These are phyloP conservation scores for Pocota personata DNA, from an alignment of 2,888 invertebrate genomes.

Conservation along the genomic window DNA sequence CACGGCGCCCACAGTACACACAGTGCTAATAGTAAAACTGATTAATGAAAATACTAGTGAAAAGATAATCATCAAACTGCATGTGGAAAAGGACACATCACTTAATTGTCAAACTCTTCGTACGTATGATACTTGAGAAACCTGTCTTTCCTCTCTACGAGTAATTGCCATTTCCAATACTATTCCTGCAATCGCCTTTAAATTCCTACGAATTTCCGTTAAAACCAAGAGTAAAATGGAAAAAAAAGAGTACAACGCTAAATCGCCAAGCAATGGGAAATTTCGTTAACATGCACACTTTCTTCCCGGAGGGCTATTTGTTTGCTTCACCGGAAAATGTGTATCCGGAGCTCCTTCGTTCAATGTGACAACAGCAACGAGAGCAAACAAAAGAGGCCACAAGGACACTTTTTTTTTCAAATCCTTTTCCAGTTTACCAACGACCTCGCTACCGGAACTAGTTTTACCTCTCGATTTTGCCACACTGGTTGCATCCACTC, in stretches of 20 bases:
- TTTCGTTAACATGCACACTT: slow-evolving; percentile 48
- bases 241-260: not conserved
- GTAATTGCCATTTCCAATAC: not conserved
- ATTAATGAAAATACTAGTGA: too few species aligned
- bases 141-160: not conserved
- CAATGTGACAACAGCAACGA: slow-evolving; percentile 35
- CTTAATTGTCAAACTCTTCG: not conserved
- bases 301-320: slow-evolving; percentile 53
- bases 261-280: slow-evolving; percentile 38
- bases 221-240: not conserved
- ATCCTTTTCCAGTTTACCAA: slow-evolving; percentile 57
- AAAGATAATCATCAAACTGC: too few species aligned
- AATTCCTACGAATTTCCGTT: not conserved
- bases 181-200: not conserved
- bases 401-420: slow-evolving; percentile 57
- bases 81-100: not conserved
- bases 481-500: slow-evolving; percentile 29
- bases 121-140: not conserved
- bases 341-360: slow-evolving; percentile 36
- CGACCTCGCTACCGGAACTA: slow-evolving; percentile 59
- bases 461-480: slow-evolving; percentile 21
- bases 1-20: too few species aligned
- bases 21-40: too few species aligned
- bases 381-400: slow-evolving; percentile 33
- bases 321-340: slow-evolving; percentile 60